phyloP scores from a whole-genome alignment of 2,113 vertebrate species.

The Eurystomus gularis region DNA sequence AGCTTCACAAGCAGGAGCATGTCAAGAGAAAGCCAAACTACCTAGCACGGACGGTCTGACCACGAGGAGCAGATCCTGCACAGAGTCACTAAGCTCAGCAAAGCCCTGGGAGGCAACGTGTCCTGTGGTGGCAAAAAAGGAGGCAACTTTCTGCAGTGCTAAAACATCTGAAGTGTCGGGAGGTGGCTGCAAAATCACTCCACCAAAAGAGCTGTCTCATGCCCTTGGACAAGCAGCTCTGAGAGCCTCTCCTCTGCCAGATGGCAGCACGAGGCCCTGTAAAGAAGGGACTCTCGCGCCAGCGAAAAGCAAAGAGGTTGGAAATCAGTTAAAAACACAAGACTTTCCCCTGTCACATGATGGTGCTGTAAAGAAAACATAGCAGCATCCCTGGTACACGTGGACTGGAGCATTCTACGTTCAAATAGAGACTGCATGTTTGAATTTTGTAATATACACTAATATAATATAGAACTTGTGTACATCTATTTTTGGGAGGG shows the following conservation, averaged over 20 bases:
- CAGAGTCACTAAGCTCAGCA: background rate
- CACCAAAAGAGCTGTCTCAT: background rate
- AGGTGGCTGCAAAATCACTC: conserved; percentile 45
- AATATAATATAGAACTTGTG: conserved; percentile 70
- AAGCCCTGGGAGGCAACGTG: background rate
- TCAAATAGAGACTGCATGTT: conserved; percentile 68
- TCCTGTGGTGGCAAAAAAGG: background rate
- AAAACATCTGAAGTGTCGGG: background rate
- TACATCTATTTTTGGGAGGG: conserved; percentile 74
- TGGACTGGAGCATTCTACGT: conserved; percentile 40
- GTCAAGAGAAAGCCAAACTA: conserved; percentile 33
- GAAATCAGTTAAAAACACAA: conserved; percentile 64
- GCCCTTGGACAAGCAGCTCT: conserved; percentile 41
- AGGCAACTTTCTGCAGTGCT: conserved; percentile 6
- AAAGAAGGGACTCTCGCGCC: conserved; percentile 17
- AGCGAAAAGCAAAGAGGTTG: conserved; percentile 39
- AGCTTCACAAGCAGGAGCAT: background rate
- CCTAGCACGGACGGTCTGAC: background rate
- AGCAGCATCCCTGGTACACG: conserved; percentile 69
- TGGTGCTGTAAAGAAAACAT: conserved; percentile 82
- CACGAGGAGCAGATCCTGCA: background rate
- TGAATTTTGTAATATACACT: conserved; percentile 73
- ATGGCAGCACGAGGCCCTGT: conserved; percentile 31
- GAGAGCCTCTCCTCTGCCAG: conserved; percentile 54
- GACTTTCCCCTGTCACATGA: conserved; percentile 72